Conservation (phyloP, 1,140 invertebrate species). For the Homarus americanus region DNA sequence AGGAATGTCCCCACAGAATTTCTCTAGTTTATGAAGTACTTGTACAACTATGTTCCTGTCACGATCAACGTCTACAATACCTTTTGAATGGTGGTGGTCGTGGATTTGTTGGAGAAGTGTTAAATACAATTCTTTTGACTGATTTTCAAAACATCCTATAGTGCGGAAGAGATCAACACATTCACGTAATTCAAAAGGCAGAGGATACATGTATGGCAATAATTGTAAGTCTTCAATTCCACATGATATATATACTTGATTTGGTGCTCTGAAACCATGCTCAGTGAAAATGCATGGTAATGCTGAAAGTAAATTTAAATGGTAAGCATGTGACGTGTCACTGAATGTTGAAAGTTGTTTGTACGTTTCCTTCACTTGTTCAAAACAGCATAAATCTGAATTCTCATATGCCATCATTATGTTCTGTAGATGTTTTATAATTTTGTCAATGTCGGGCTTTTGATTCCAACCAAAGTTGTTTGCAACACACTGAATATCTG, state of each 20-base stretch:
- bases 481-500: constrained; percentile 19
- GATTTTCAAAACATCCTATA: constrained; percentile 26
- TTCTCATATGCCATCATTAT: constrained; percentile 9
- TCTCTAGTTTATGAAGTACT: constrained; percentile 33
- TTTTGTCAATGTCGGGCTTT: background rate
- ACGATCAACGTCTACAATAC: background rate
- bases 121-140: constrained; percentile 19
- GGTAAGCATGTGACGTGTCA: background rate
- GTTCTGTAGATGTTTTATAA: constrained; percentile 23
- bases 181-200: constrained; percentile 40
- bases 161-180: background rate
- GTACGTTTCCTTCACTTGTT: constrained; percentile 10
- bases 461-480: constrained; percentile 24
- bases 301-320: background rate
- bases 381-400: background rate
- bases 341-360: background rate
- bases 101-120: constrained; percentile 11
- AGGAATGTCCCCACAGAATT: background rate
- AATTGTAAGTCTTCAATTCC: constrained; percentile 12
- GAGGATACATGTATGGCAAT: constrained; percentile 28
- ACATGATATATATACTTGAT: background rate
- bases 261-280: constrained; percentile 27
- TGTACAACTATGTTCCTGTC: constrained; percentile 31
- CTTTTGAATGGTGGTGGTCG: background rate
- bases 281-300: constrained; percentile 35